A percentile compares a stretch with the other conserved stretches of the same genome.
Evolutionary conservation across 2,113 vertebrate species (phyloP).

Genomic region (Notarius quadriscutis): DNA sequence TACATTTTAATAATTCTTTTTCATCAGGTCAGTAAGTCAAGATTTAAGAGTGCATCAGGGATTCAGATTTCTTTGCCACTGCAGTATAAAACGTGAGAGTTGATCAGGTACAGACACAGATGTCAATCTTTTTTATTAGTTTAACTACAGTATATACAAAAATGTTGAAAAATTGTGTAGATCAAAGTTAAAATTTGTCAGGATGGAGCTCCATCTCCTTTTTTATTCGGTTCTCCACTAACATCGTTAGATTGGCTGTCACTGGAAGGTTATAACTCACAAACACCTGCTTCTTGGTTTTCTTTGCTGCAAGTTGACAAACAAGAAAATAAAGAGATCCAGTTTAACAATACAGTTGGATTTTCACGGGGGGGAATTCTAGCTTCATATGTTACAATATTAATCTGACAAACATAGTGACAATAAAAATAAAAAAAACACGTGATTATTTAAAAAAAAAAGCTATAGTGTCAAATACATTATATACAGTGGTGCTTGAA

Average conservation of each 20-base stretch:
- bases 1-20: slow-evolving; percentile 73
- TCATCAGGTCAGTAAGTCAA: slow-evolving; percentile 73
- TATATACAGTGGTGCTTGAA: no score
- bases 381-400: not conserved
- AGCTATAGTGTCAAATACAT: no score
- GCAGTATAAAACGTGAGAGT: not conserved
- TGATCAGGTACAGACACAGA: not conserved
- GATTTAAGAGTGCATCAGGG: slow-evolving; percentile 39
- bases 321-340: slow-evolving; percentile 38
- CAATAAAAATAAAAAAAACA: no score
- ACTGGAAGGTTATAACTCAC: slow-evolving; percentile 89
- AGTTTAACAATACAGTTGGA: not conserved
- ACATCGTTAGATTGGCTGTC: slow-evolving; percentile 78
- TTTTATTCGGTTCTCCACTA: slow-evolving; percentile 92
- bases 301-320: slow-evolving; percentile 82
- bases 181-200: slow-evolving; percentile 79
- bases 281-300: slow-evolving; percentile 93
- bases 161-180: not conserved
- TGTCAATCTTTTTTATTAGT: not conserved
- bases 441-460: no score
- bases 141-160: slow-evolving; percentile 36
- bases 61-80: not conserved
- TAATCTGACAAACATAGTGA: not conserved
- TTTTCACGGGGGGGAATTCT: not conserved
- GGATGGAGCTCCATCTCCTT: slow-evolving; percentile 90